These are phyloP conservation scores for Tetraneura akinire DNA, from an alignment of 1,140 invertebrate species.

Conservation along the genomic window DNA sequence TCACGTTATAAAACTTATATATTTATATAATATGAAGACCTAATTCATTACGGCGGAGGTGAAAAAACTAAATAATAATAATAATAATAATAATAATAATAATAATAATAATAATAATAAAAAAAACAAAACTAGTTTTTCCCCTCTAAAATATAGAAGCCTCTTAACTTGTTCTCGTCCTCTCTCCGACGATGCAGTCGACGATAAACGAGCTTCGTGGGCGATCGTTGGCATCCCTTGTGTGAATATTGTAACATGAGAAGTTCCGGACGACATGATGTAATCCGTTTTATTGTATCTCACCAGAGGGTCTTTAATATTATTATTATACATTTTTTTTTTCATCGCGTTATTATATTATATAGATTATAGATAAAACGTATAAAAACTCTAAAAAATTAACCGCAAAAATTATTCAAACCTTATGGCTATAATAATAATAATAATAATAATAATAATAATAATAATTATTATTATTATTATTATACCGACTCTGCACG, in stretches of 20 bases:
- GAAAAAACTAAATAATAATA: too few relatives aligned
- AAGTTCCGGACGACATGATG: slow-evolving; percentile 51
- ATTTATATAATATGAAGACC: slow-evolving; percentile 39
- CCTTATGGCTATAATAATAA: not conserved
- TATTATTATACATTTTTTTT: slow-evolving; percentile 27
- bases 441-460: too few relatives aligned
- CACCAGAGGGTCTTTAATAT: slow-evolving; percentile 46
- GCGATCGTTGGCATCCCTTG: slow-evolving; percentile 49
- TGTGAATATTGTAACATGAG: slow-evolving; percentile 49
- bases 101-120: too few relatives aligned
- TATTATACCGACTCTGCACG: not conserved
- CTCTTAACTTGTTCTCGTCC: slow-evolving; percentile 48
- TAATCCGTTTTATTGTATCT: slow-evolving; percentile 51
- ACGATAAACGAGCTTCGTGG: slow-evolving; percentile 51
- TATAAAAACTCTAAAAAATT: not conserved
- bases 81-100: too few relatives aligned
- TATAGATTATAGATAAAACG: slow-evolving; percentile 16
- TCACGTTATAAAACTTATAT: too few relatives aligned
- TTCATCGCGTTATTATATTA: slow-evolving; percentile 8
- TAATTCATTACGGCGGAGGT: slow-evolving; percentile 38
- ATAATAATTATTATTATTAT: too few relatives aligned
- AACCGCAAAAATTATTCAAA: slow-evolving; percentile 8
- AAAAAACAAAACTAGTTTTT: slow-evolving; percentile 42
- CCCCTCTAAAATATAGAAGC: slow-evolving; percentile 38
- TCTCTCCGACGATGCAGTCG: slow-evolving; percentile 32